Evolutionary conservation across 30 jellyfish, hydroid and myxozoan species (phyloP).

Genomic region (Hydractinia symbiolongicarpus): DNA sequence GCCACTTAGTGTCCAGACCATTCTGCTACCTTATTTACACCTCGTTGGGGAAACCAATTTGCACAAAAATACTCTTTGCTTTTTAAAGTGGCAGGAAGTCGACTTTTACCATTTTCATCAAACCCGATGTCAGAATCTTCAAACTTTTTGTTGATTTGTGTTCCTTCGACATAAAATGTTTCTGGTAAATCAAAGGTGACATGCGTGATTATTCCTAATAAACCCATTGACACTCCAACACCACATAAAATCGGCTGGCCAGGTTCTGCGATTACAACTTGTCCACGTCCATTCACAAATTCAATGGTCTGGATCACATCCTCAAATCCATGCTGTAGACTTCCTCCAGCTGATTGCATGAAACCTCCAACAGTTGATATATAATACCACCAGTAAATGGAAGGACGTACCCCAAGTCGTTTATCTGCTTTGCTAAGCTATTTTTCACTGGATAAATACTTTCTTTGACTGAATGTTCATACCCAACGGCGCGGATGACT

Average conservation of each 20-base stretch:
- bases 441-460: not conserved
- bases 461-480: not conserved
- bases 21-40: not conserved
- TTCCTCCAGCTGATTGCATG: constrained; percentile 17
- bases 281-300: constrained; percentile 2
- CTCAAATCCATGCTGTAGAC: not conserved
- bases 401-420: constrained; percentile 3
- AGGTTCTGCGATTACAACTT: not conserved
- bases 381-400: constrained; percentile 14
- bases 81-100: not conserved
- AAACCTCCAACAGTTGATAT: constrained; percentile 22
- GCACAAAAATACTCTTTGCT: constrained; percentile 15
- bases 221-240: constrained; percentile 25
- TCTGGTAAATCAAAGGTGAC: constrained; percentile 9
- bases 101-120: not conserved
- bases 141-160: not conserved
- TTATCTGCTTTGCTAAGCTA: not conserved
- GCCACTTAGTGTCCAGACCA: constrained; percentile 7
- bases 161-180: constrained; percentile 12
- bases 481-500: not conserved
- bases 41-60: constrained; percentile 13
- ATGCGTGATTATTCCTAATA: constrained; percentile 11
- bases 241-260: not conserved
- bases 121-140: constrained; percentile 4
- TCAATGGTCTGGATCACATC: not conserved